Evolutionary conservation across 2,797 vertebrate species (phyloP).

Genomic region (Melanotaenia boesemani): DNA sequence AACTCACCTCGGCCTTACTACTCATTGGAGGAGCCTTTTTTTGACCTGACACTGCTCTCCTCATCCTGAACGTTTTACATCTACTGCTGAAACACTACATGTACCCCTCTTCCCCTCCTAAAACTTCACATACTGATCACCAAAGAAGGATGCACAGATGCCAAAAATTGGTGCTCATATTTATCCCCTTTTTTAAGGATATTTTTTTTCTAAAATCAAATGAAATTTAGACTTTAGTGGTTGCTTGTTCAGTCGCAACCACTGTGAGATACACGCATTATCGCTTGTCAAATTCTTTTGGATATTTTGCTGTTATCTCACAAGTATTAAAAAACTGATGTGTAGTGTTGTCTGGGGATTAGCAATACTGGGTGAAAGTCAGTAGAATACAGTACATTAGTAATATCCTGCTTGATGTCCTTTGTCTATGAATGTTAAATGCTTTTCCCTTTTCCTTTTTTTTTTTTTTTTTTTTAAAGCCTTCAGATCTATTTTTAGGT

Average conservation of each 20-base stretch:
- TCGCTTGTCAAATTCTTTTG: slow-evolving; percentile 32
- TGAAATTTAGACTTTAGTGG: slow-evolving; percentile 28
- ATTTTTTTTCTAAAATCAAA: slow-evolving; percentile 7
- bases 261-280: neutral
- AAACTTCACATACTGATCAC: slow-evolving; percentile 53
- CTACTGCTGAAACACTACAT: slow-evolving; percentile 51
- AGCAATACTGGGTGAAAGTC: slow-evolving; percentile 47
- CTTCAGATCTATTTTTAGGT: slow-evolving; percentile 11
- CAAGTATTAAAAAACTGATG: slow-evolving; percentile 39
- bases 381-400: slow-evolving; percentile 16
- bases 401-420: slow-evolving; percentile 28
- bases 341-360: slow-evolving; percentile 4
- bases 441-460: slow-evolving; percentile 25
- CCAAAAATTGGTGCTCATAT: slow-evolving; percentile 78
- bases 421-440: slow-evolving; percentile 53
- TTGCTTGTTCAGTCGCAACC: slow-evolving; percentile 6
- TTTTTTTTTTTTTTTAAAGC: slow-evolving; percentile 18
- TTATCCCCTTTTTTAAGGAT: neutral
- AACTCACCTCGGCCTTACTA: slow-evolving; percentile 90
- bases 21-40: slow-evolving; percentile 82
- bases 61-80: slow-evolving; percentile 33
- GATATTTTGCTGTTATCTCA: slow-evolving; percentile 48
- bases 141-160: slow-evolving; percentile 75
- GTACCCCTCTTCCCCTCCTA: slow-evolving; percentile 23
- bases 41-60: slow-evolving; percentile 42